A percentile compares a stretch with the other conserved stretches of the same genome.
These are phyloP conservation scores for Himantopus leucocephalus DNA, from an alignment of 2,113 vertebrate species.

Conservation along the genomic window DNA sequence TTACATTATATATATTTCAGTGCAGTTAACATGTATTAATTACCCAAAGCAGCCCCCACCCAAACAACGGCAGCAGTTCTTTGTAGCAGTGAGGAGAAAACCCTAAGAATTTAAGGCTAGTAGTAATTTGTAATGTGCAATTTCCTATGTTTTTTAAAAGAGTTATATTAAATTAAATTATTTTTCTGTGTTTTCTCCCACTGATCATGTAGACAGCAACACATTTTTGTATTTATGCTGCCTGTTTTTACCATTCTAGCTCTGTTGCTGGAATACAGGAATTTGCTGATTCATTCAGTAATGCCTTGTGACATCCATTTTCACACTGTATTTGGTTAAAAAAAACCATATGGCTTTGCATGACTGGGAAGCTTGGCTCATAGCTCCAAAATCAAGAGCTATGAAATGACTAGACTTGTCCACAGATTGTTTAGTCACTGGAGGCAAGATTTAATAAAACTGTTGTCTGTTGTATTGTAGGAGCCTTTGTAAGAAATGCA, in stretches of 20 bases:
- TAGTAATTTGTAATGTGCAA: background rate
- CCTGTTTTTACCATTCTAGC: background rate
- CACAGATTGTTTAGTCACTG: background rate
- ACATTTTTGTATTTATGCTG: background rate
- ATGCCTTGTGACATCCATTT: background rate
- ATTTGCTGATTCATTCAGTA: slow-evolving; percentile 13
- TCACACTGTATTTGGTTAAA: background rate
- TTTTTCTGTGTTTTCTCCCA: background rate
- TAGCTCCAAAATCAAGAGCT: background rate
- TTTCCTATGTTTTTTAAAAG: background rate
- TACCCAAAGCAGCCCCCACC: background rate
- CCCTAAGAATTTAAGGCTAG: background rate
- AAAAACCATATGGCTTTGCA: background rate
- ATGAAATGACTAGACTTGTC: background rate
- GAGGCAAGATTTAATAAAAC: slow-evolving; percentile 24
- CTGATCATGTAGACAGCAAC: background rate
- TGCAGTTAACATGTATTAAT: background rate
- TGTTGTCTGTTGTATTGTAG: background rate
- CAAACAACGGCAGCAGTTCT: background rate
- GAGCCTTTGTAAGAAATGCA: background rate
- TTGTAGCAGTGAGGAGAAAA: background rate
- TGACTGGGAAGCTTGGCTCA: background rate
- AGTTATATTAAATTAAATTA: background rate
- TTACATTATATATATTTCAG: background rate
- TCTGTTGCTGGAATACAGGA: background rate